A percentile compares a stretch with the other conserved stretches of the same genome.
Conservation (phyloP, 2,113 vertebrate genomes). For the Poeciliopsis prolifica region DNA sequence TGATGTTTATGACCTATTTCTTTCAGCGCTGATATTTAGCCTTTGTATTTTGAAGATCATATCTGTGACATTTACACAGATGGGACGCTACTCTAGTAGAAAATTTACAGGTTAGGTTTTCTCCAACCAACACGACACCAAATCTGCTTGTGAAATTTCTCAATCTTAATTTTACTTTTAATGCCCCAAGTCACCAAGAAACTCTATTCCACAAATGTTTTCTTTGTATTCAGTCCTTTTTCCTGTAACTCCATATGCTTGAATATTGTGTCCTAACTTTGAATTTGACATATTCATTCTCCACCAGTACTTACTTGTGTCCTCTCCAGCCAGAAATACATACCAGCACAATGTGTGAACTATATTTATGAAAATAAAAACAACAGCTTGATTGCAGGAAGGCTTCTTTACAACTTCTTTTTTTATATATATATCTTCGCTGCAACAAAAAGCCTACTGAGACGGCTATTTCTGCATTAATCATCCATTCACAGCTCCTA, state of each 20-base stretch:
- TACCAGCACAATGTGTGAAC: slow-evolving; percentile 30
- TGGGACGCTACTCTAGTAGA: slow-evolving; percentile 32
- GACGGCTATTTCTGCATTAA: slow-evolving; percentile 42
- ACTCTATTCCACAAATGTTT: slow-evolving; percentile 30
- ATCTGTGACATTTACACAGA: slow-evolving; percentile 48
- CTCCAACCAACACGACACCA: slow-evolving; percentile 24
- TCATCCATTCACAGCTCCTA: slow-evolving; percentile 55
- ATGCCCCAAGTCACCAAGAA: slow-evolving; percentile 35
- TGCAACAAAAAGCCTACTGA: slow-evolving; percentile 30
- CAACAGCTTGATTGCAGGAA: slow-evolving; percentile 24
- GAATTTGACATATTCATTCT: slow-evolving; percentile 45
- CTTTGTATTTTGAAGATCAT: slow-evolving; percentile 20
- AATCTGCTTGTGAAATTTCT: slow-evolving; percentile 15
- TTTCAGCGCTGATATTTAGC: neutral
- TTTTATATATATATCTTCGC: neutral
- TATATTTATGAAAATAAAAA: slow-evolving; percentile 1
- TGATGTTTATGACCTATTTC: slow-evolving; percentile 2
- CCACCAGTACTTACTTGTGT: slow-evolving; percentile 38
- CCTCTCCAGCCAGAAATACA: slow-evolving; percentile 34
- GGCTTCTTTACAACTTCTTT: slow-evolving; percentile 12
- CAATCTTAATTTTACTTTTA: slow-evolving; percentile 20
- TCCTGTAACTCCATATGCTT: slow-evolving; percentile 45
- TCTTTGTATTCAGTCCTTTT: slow-evolving; percentile 42
- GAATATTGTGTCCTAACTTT: slow-evolving; percentile 48
- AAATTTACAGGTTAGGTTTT: slow-evolving; percentile 46